A percentile compares a stretch with the other conserved stretches of the same genome.
These are phyloP conservation scores for Pterobdella sp. DNA, from an alignment of 2,888 invertebrate species.

Conservation along the genomic window DNA sequence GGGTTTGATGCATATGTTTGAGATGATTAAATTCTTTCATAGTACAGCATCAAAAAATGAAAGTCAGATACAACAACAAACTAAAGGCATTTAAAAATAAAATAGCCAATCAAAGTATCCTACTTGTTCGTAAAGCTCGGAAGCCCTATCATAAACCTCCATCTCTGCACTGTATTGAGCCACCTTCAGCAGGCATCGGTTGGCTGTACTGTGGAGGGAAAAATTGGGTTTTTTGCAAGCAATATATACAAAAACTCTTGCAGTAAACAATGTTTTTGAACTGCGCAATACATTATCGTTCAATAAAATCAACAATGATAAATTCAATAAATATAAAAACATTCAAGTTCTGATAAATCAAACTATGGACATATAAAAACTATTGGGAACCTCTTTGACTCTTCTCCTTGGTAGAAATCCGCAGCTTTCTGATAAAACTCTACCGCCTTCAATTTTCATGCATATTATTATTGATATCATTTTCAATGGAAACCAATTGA, in stretches of 20 bases:
- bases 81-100: not conserved
- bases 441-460: conserved; percentile 58
- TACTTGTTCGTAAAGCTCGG: conserved; percentile 88
- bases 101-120: conserved; percentile 30
- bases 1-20: not conserved
- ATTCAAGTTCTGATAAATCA: too few species aligned
- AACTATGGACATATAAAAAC: too few species aligned
- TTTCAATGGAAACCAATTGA: not conserved
- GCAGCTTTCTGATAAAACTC: conserved; percentile 95
- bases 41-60: not conserved
- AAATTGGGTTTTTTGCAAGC: not conserved
- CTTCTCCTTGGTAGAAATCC: conserved; percentile 94
- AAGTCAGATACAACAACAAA: not conserved
- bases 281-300: too few species aligned
- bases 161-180: conserved; percentile 92
- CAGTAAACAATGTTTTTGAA: too few species aligned
- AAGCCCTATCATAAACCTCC: conserved; percentile 93
- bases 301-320: too few species aligned
- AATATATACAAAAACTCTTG: not conserved
- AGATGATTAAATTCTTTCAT: not conserved
- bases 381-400: conserved; percentile 79
- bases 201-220: conserved; percentile 66
- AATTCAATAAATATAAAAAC: too few species aligned
- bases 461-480: not conserved
- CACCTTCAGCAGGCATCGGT: conserved; percentile 93